A percentile compares a stretch with the other conserved stretches of the same genome.
Conservation (phyloP, 2,113 vertebrate species). For the Atractosteus spatula region DNA sequence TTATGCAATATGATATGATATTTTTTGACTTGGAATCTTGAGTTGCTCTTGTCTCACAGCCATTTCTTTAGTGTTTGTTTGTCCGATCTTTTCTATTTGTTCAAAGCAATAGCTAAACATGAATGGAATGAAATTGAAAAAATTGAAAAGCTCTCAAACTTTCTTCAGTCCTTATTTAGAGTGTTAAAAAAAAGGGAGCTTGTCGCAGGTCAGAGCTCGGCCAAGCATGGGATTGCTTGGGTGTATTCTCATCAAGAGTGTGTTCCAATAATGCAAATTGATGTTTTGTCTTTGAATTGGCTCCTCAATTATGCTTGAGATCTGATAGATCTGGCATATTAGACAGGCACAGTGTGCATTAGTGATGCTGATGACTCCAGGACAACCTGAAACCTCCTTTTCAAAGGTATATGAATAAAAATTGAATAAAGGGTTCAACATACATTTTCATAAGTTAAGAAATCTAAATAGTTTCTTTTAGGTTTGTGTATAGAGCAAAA, state of each 20-base stretch:
- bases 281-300: constrained; percentile 4
- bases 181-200: neutral
- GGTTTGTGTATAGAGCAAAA: too few species aligned
- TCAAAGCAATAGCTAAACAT: too few species aligned
- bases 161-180: too few species aligned
- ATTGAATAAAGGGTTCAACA: neutral
- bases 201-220: constrained; percentile 38
- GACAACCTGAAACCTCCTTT: neutral
- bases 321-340: constrained; percentile 3
- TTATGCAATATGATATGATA: neutral
- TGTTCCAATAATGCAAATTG: constrained; percentile 4
- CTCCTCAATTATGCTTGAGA: constrained; percentile 4
- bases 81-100: too few species aligned
- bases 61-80: too few species aligned
- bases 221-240: constrained; percentile 62
- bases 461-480: too few species aligned
- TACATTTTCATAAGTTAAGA: too few species aligned
- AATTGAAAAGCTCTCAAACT: too few species aligned
- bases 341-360: neutral
- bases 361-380: neutral
- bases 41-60: too few species aligned
- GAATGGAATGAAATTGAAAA: too few species aligned
- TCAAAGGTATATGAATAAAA: neutral
- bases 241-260: constrained; percentile 36
- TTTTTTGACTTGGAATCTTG: too few species aligned